Conservation (phyloP, 1,140 invertebrate genomes). For the Ceratosolen fusciceps region DNA sequence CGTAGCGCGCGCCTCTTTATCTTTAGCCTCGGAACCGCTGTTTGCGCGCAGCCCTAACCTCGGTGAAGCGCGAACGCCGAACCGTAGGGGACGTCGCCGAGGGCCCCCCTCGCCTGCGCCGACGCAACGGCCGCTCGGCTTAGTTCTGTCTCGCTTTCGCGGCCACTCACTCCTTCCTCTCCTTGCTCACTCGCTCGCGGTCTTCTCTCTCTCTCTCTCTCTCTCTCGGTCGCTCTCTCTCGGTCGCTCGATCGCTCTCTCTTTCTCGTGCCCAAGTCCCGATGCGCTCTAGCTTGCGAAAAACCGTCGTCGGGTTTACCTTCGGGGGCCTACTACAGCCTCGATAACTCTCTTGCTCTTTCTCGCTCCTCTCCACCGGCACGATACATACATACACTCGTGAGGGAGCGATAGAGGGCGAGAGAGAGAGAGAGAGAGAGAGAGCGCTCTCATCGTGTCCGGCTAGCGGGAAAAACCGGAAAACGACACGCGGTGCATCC, state of each 20-base stretch:
- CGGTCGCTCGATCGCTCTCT: not conserved
- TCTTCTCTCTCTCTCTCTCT: not conserved
- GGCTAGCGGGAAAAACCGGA: not conserved
- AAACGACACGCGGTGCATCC: not conserved
- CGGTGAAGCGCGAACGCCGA: not conserved
- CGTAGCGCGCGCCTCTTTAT: not conserved
- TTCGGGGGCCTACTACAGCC: slow-evolving; percentile 26
- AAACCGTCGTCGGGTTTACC: slow-evolving; percentile 37
- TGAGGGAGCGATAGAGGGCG: too few relatives aligned
- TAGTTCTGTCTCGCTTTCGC: slow-evolving; percentile 1
- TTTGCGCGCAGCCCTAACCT: not conserved
- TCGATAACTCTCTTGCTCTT: slow-evolving; percentile 15
- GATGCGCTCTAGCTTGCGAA: slow-evolving; percentile 35
- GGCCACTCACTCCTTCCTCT: not conserved
- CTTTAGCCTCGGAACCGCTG: too few relatives aligned
- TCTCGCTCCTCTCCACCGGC: not conserved
- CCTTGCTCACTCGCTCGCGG: too few relatives aligned
- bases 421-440: too few relatives aligned
- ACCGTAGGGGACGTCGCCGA: not conserved
- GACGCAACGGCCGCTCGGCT: slow-evolving; percentile 18
- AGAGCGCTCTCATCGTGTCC: not conserved
- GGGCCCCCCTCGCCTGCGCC: slow-evolving; percentile 7
- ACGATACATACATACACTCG: not conserved
- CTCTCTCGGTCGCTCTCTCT: slow-evolving; percentile 7
- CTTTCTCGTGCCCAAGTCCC: not conserved